Conservation (phyloP, 2,888 invertebrate species). For the Drosophila bunnanda region DNA sequence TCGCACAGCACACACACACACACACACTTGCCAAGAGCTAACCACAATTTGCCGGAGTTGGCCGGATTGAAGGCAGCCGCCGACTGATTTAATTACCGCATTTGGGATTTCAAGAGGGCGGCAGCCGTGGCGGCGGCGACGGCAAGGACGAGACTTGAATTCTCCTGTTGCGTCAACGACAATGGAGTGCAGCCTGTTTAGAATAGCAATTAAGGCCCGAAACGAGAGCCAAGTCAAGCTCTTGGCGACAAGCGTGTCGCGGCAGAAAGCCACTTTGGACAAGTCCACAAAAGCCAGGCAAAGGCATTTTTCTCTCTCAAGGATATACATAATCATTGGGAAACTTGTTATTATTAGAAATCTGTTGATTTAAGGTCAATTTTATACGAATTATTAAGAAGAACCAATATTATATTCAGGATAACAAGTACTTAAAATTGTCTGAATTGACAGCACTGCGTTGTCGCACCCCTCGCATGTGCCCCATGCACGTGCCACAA, state of each 20-base stretch:
- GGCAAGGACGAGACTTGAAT: conserved; percentile 18
- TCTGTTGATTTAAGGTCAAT: neutral
- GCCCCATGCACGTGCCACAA: conserved; percentile 45
- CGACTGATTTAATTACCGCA: conserved; percentile 42
- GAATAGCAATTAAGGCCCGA: conserved; percentile 72
- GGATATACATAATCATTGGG: neutral
- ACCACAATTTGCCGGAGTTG: conserved; percentile 22
- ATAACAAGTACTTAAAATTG: neutral
- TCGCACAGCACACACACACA: neutral
- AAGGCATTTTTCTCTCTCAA: neutral
- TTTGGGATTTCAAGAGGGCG: conserved; percentile 8
- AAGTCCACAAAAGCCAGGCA: too few species aligned
- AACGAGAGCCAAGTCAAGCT: conserved; percentile 36
- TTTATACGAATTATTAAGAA: too few species aligned
- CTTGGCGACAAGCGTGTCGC: conserved; percentile 17
- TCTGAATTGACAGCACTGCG: conserved; percentile 2
- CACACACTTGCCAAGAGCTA: conserved; percentile 3
- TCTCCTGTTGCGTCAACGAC: conserved; percentile 53
- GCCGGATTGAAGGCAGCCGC: conserved; percentile 15
- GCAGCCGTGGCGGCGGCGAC: conserved; percentile 15
- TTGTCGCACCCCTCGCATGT: conserved; percentile 15
- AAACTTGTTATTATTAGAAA: neutral
- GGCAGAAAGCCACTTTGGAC: neutral
- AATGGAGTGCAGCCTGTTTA: conserved; percentile 74
- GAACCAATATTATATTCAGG: too few species aligned